Percentiles rank a stretch among this genome's conserved stretches.
Conservation (phyloP, 2,113 vertebrate species). For the Callipepla squamata region DNA sequence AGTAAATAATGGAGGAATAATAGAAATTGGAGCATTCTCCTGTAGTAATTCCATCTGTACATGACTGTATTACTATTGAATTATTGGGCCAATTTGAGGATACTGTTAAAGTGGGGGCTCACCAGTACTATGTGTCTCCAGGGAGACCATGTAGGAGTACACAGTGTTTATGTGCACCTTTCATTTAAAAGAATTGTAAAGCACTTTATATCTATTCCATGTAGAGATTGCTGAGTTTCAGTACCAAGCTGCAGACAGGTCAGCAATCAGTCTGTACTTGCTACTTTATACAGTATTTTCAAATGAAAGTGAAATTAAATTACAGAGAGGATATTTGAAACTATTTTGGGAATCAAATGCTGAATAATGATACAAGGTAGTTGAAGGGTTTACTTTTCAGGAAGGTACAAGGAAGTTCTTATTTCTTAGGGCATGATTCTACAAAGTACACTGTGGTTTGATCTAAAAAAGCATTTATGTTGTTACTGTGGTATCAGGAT, state of each 20-base stretch:
- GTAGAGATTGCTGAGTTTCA: neutral
- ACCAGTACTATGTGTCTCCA: neutral
- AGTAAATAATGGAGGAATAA: neutral
- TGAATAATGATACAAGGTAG: neutral
- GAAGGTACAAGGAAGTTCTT: neutral
- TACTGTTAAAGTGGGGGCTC: neutral
- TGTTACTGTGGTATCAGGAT: neutral
- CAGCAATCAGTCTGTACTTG: neutral
- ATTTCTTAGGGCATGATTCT: neutral
- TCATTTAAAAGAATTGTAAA: neutral
- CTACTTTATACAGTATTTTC: neutral
- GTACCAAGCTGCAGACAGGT: neutral
- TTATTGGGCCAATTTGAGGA: neutral
- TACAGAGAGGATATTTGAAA: neutral
- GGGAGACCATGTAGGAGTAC: neutral
- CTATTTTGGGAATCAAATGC: neutral
- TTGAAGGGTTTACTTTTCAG: neutral
- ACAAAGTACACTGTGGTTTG: neutral
- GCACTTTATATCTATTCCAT: slow-evolving; percentile 32
- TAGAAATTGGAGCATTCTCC: neutral
- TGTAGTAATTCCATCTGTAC: neutral
- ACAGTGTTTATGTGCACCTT: slow-evolving; percentile 14
- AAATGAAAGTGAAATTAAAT: neutral
- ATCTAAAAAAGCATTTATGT: neutral
- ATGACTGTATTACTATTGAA: neutral